Conservation (phyloP, 1,140 invertebrate genomes). For the Magallana angulata region DNA sequence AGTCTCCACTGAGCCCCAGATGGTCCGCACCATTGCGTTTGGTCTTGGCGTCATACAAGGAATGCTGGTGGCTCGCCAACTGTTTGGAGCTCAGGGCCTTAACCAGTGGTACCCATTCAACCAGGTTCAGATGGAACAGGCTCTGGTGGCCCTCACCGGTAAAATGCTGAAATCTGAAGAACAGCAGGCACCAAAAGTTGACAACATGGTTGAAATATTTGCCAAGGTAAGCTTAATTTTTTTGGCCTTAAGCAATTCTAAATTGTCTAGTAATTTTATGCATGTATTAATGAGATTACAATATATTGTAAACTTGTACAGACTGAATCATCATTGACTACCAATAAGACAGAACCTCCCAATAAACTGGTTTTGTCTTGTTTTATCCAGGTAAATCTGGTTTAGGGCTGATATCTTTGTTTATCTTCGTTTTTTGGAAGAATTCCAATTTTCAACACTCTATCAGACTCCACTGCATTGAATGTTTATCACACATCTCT, state of each 20-base stretch:
- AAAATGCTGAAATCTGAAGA: conserved; percentile 61
- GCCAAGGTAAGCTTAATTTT: conserved; percentile 62
- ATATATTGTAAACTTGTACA: not conserved
- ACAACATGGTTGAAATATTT: conserved; percentile 66
- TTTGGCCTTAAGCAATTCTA: too few species aligned
- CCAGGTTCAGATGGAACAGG: conserved; percentile 68
- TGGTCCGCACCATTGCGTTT: conserved; percentile 64
- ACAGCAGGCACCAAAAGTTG: conserved; percentile 64
- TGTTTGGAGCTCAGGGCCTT: conserved; percentile 74
- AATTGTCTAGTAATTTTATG: not conserved
- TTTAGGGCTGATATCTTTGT: not conserved
- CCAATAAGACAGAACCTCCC: not conserved
- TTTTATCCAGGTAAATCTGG: not conserved
- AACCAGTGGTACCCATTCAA: conserved; percentile 75
- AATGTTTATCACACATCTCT: too few species aligned
- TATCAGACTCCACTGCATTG: too few species aligned
- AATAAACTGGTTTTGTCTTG: not conserved
- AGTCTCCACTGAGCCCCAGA: conserved; percentile 60
- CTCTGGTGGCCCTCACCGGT: conserved; percentile 66
- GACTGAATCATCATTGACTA: conserved; percentile 32
- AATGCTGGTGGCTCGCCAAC: conserved; percentile 69
- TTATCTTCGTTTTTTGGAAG: too few species aligned
- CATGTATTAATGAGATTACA: conserved; percentile 36
- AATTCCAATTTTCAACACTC: too few species aligned
- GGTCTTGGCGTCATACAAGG: conserved; percentile 72